Evolutionary conservation across 2,113 vertebrate species (phyloP), one percentile per base, ranked within the genome.

Genomic region (Dendrocopos noguchii): DNA sequence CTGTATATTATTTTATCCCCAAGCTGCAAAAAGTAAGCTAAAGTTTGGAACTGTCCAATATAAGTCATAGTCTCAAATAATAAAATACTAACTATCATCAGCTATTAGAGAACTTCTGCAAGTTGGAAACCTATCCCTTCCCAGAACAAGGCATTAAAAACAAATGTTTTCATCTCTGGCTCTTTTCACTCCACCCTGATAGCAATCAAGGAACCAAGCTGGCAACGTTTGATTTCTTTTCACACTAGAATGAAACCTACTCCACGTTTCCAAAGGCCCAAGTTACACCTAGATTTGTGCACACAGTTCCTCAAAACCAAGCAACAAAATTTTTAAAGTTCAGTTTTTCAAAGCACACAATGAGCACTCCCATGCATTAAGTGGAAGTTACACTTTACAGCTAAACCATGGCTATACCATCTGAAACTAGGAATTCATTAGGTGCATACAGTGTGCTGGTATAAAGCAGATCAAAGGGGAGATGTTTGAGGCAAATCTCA

Each of bases 131-230:
- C 73, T 70, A 66, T 3, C 66, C 10, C 77, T 91, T 87, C 47
- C 68, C 57, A 74, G 65, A 93, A 80, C 10, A 78, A 87, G 17
- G 73, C 20, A 92, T 14, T 80, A 68, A 92, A 92, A 84, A 42
- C 84, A 80, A 80, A 80, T 29, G 31, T 88, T 94, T 93, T 91
- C 57, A 80, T 59, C 67, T 82, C 60, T 88, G 72, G 78, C 34
- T 87, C 31, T 72, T 92, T 89, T 92, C n/a, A 83, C 61, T 61
- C 33, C 71, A 82, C 34, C 53, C 75, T 61, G 65, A 91, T 15
- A 75, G 36, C 72, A 87, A 90, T 81, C 79, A 89, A 63, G 29
- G 57, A 92, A 79, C 80, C 25, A 85, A 92, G 47, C 0, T 73
- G 53, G 50, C 42, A 67, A 31, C 25, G 36, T 80, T 50, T 78